Conservation (phyloP, 2,113 vertebrate genomes). For the Leptosomus discolor region DNA sequence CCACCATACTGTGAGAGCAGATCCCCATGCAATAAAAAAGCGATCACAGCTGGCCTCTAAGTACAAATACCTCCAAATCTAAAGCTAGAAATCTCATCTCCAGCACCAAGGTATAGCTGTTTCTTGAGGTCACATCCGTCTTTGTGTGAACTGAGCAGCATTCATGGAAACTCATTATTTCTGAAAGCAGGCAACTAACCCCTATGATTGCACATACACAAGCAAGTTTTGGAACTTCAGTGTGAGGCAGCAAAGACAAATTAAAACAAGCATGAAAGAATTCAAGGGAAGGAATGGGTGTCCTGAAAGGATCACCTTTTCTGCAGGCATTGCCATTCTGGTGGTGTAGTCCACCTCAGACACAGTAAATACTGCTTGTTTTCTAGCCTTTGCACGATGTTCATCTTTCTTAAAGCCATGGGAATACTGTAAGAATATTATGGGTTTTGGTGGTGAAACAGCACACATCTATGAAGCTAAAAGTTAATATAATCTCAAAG, state of each 20-base stretch:
- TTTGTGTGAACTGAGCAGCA: neutral
- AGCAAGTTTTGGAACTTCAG: neutral
- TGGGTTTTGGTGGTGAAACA: neutral
- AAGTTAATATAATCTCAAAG: neutral
- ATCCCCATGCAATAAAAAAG: neutral
- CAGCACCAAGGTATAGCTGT: neutral
- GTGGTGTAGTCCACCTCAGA: neutral
- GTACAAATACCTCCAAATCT: neutral
- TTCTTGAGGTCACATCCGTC: neutral
- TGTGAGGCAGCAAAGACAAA: neutral
- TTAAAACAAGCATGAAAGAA: neutral
- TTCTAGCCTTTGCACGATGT: neutral
- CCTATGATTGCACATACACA: neutral
- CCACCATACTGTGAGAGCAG: neutral
- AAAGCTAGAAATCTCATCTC: neutral
- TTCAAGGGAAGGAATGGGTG: neutral
- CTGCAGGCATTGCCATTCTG: neutral
- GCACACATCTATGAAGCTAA: neutral
- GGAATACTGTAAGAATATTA: neutral
- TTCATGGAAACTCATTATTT: neutral
- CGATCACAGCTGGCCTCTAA: neutral
- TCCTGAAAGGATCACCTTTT: neutral
- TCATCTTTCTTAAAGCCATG: neutral
- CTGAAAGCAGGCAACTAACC: neutral
- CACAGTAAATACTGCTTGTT: neutral